Conservation (phyloP, 1,140 invertebrate species). For the Drosophila pruinosa region DNA sequence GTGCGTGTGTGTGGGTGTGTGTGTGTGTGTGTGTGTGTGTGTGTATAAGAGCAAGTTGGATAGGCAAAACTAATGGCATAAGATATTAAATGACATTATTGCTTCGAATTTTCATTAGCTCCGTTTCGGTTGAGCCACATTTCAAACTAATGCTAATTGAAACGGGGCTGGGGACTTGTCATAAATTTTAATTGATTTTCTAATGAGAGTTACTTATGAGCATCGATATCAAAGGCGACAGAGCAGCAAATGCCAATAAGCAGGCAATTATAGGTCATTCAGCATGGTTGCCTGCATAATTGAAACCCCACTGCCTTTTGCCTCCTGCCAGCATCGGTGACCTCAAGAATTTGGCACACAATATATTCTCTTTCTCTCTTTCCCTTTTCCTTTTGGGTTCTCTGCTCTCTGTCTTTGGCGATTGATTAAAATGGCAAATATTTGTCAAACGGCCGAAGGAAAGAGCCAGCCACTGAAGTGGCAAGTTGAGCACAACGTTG, state of each 20-base stretch:
- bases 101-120: constrained; percentile 1
- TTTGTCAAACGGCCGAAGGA: neutral
- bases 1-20: no score
- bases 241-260: constrained; percentile 1
- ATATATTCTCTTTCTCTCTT: neutral
- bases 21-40: no score
- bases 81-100: constrained; percentile 6
- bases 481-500: constrained; percentile 5
- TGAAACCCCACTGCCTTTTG: neutral
- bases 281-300: constrained; percentile 1
- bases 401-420: neutral
- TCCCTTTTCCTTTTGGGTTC: no score
- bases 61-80: neutral
- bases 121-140: neutral
- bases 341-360: neutral
- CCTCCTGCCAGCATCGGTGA: neutral
- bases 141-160: constrained; percentile 12
- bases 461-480: neutral
- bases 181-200: constrained; percentile 21
- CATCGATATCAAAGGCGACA: constrained; percentile 3
- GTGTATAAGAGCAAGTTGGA: no score
- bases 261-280: constrained; percentile 9
- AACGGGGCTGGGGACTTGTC: neutral
- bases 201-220: constrained; percentile 5
- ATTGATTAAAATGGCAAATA: constrained; percentile 3